Evolutionary conservation across 1,140 invertebrate species (phyloP).

Genomic region (Atta cephalotes): DNA sequence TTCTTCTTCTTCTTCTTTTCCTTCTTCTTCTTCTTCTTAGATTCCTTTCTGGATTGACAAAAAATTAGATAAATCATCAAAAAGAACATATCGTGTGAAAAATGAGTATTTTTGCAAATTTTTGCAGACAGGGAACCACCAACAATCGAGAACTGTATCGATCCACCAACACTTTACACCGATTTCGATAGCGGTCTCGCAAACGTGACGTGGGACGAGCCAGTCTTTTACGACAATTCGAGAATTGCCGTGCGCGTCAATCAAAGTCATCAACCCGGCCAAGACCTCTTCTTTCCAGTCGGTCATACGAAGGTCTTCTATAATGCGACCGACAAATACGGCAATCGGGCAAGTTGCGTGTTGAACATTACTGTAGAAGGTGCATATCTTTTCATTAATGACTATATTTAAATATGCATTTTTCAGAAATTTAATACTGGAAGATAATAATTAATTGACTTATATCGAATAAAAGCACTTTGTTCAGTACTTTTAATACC

Average conservation of each 20-base stretch:
- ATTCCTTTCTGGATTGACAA: not conserved
- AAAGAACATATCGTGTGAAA: not conserved
- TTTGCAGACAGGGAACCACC: conserved; percentile 88
- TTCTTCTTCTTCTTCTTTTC: too few relatives aligned
- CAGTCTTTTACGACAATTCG: conserved; percentile 91
- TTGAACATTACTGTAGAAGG: conserved; percentile 89
- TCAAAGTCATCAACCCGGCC: conserved; percentile 67
- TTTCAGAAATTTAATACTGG: too few relatives aligned
- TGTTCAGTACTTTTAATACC: too few relatives aligned
- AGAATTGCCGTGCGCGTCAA: conserved; percentile 83
- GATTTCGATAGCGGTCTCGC: conserved; percentile 78
- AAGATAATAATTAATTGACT: too few relatives aligned
- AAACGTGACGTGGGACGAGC: conserved; percentile 89
- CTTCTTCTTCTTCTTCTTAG: too few relatives aligned
- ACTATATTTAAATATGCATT: not conserved
- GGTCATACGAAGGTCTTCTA: conserved; percentile 88
- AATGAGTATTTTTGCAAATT: conserved; percentile 17
- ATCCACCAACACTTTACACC: conserved; percentile 87
- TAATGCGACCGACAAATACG: conserved; percentile 87
- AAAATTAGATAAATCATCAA: not conserved
- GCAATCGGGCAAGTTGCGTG: conserved; percentile 88
- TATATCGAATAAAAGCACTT: too few relatives aligned
- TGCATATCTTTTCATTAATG: conserved; percentile 74
- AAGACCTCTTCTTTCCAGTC: conserved; percentile 84
- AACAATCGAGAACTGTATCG: conserved; percentile 88